phyloP scores from a whole-genome alignment of 2,888 invertebrate genomes.

The Euzophera pinguis region DNA sequence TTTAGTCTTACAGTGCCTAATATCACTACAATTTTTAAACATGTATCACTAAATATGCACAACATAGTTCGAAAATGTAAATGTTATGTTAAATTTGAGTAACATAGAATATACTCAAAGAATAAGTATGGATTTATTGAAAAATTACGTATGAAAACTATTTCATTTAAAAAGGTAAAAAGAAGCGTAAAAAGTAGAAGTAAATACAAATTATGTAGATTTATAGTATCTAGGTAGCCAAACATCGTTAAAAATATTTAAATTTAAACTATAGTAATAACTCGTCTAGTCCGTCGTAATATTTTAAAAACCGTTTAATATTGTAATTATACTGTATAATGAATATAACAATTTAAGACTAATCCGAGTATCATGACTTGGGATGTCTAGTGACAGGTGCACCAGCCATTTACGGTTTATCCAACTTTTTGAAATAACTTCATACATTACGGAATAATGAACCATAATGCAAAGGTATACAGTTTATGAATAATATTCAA shows the following conservation, averaged over 20 bases:
- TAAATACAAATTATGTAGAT: too few species aligned
- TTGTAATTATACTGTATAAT: conserved; percentile 6
- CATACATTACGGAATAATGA: conserved; percentile 34
- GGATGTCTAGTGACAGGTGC: conserved; percentile 63
- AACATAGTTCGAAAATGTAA: too few species aligned
- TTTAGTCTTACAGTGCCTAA: too few species aligned
- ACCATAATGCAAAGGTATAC: conserved; percentile 42
- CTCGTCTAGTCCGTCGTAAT: neutral
- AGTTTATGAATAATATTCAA: conserved; percentile 39
- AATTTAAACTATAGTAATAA: neutral
- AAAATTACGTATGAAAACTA: too few species aligned
- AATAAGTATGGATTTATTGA: too few species aligned
- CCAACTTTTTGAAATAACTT: conserved; percentile 43
- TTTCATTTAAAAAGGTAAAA: too few species aligned
- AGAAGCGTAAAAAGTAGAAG: too few species aligned
- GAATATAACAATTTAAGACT: conserved; percentile 32
- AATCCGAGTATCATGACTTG: conserved; percentile 39
- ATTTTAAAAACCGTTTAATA: neutral
- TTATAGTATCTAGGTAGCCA: neutral
- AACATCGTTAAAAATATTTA: neutral
- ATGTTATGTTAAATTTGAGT: too few species aligned
- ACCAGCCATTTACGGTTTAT: conserved; percentile 56
- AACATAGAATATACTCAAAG: too few species aligned
- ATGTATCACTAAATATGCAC: too few species aligned
- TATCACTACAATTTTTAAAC: too few species aligned